Evolutionary conservation across 2,113 vertebrate species (phyloP).

Genomic region (Falco punctatus): DNA sequence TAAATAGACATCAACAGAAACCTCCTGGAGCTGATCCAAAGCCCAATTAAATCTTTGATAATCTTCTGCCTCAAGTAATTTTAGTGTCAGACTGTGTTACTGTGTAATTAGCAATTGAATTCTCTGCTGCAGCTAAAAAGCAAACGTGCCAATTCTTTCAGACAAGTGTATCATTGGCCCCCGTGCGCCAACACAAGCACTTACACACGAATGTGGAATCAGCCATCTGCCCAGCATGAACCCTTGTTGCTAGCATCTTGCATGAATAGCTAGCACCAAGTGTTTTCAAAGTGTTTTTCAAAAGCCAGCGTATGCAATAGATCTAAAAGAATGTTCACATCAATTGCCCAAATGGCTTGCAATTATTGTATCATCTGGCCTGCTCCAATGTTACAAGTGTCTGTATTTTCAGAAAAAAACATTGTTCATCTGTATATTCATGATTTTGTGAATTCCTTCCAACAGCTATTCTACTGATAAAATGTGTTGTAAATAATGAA

Average conservation of each 20-base stretch:
- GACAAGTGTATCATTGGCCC: background rate
- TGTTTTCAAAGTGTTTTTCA: background rate
- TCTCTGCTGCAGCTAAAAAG: background rate
- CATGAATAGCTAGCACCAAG: background rate
- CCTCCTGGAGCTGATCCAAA: constrained; percentile 27
- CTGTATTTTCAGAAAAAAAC: background rate
- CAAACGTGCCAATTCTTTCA: background rate
- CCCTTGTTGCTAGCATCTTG: background rate
- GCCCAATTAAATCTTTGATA: constrained; percentile 26
- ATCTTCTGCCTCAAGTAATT: background rate
- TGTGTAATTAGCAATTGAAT: background rate
- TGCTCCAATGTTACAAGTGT: background rate
- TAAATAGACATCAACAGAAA: constrained; percentile 11
- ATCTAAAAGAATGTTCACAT: background rate
- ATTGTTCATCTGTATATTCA: background rate
- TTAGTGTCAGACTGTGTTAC: background rate
- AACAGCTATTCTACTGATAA: background rate
- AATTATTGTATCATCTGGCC: background rate
- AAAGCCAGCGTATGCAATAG: background rate
- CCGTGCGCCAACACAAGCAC: background rate
- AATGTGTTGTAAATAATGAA: background rate
- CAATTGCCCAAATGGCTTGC: background rate
- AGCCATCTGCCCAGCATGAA: background rate
- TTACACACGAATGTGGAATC: background rate
- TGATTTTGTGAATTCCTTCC: background rate